Percentiles rank a stretch among this genome's conserved stretches.
These are phyloP conservation scores for Platygyra sinensis DNA, from an alignment of 64 coral and sea anemone genomes.

Conservation along the genomic window DNA sequence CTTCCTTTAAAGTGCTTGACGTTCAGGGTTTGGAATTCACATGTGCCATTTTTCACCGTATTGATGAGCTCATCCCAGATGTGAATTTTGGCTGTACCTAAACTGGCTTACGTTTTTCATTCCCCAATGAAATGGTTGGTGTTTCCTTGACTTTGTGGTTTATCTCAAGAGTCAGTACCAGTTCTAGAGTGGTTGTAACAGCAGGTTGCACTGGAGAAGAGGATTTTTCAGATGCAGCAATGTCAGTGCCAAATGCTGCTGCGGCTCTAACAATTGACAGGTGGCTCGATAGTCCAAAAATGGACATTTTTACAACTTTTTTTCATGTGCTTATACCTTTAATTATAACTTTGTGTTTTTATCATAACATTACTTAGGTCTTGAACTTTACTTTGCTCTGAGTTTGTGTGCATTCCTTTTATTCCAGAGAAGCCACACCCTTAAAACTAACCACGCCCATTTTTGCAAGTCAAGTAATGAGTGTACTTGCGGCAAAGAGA, in stretches of 20 bases:
- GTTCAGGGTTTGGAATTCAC: neutral
- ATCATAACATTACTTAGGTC: no score
- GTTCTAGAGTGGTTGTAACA: slow-evolving; percentile 17
- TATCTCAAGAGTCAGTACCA: slow-evolving; percentile 21
- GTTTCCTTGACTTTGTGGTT: slow-evolving; percentile 53
- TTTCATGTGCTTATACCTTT: no score
- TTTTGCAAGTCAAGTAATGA: no score
- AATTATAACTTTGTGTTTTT: no score
- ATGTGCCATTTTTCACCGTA: slow-evolving; percentile 34
- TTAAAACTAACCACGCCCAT: no score
- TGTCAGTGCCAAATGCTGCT: slow-evolving; percentile 33
- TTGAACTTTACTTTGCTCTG: no score
- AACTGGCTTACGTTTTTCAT: slow-evolving; percentile 29
- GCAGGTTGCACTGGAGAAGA: slow-evolving; percentile 18
- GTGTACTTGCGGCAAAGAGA: no score
- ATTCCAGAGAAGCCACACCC: no score
- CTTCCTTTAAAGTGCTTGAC: slow-evolving; percentile 52
- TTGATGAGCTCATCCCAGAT: slow-evolving; percentile 50
- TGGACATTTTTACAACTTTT: no score
- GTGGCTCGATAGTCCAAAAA: neutral
- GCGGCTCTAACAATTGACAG: slow-evolving; percentile 38
- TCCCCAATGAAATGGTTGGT: slow-evolving; percentile 42
- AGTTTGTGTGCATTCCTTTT: no score
- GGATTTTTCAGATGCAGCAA: slow-evolving; percentile 8
- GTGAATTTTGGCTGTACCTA: slow-evolving; percentile 38